phyloP scores from a whole-genome alignment of 1,140 invertebrate genomes.

The Calliphora vicina region DNA sequence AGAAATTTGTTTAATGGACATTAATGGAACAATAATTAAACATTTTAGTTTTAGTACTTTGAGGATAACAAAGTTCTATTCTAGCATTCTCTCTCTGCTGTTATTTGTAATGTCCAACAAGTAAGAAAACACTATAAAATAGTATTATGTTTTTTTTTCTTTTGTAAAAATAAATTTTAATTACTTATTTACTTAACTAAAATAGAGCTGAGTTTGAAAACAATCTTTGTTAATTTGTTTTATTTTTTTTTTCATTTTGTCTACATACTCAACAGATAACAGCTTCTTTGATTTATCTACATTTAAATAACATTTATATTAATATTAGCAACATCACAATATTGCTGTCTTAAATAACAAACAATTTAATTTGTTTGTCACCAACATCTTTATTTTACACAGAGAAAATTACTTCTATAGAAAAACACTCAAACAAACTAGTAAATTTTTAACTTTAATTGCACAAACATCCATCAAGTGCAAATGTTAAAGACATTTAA shows the following conservation, averaged over 20 bases:
- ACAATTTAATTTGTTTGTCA: not conserved
- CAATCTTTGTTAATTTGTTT: not conserved
- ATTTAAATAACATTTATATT: not conserved
- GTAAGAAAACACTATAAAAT: too few species aligned
- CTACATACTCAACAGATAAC: not conserved
- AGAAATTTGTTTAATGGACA: too few species aligned
- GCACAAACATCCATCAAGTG: slow-evolving; percentile 29
- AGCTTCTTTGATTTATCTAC: not conserved
- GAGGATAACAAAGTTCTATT: too few species aligned
- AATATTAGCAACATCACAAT: not conserved
- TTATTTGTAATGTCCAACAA: too few species aligned
- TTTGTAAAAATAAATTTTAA: too few species aligned
- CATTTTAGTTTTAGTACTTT: too few species aligned
- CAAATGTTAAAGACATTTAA: slow-evolving; percentile 29
- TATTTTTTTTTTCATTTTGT: too few species aligned
- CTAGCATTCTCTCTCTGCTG: too few species aligned
- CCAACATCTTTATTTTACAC: not conserved
- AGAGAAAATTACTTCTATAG: not conserved
- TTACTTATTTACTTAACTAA: too few species aligned
- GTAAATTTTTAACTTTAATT: slow-evolving; percentile 18
- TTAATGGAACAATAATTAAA: too few species aligned
- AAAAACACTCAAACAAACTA: not conserved
- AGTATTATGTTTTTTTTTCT: too few species aligned
- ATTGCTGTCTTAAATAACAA: not conserved
- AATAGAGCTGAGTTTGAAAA: too few species aligned